Evolutionary conservation across 2,888 invertebrate genomes (phyloP).

Genomic region (Lepidochitona cinerea): DNA sequence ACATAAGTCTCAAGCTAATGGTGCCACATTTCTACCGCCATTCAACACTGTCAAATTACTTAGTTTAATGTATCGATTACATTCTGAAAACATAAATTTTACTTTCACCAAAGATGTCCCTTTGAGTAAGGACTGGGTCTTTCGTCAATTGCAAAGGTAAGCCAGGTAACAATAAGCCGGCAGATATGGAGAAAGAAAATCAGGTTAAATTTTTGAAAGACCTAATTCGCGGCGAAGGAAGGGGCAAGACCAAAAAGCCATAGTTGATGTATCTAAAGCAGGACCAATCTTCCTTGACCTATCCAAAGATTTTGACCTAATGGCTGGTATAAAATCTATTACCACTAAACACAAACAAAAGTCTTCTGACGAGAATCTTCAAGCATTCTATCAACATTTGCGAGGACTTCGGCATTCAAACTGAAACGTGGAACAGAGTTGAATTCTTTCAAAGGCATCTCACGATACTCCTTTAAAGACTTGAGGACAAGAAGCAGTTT

Average conservation of each 20-base stretch:
- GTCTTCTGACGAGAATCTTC: neutral
- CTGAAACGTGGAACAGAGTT: neutral
- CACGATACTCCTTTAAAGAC: neutral
- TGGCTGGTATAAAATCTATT: neutral
- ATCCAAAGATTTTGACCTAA: neutral
- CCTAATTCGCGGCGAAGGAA: constrained; percentile 19
- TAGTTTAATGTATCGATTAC: constrained; percentile 20
- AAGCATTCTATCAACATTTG: neutral
- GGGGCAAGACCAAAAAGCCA: constrained; percentile 25
- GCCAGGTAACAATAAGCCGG: constrained; percentile 12
- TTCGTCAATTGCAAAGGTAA: neutral
- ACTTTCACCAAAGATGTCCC: constrained; percentile 15
- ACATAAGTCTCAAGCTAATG: constrained; percentile 14
- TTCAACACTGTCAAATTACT: constrained; percentile 20
- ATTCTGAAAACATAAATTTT: constrained; percentile 20
- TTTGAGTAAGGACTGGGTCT: constrained; percentile 13
- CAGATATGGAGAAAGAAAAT: constrained; percentile 5
- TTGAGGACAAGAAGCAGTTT: neutral
- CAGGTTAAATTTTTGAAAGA: constrained; percentile 21
- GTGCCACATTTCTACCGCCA: constrained; percentile 14
- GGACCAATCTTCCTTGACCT: no score
- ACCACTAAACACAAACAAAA: neutral
- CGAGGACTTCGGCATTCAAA: neutral
- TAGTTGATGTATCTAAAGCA: no score
- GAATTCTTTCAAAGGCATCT: neutral